Base-by-base conservation (phyloP, 2,113 vertebrate genomes). In the Poecilia latipinna region DNA sequence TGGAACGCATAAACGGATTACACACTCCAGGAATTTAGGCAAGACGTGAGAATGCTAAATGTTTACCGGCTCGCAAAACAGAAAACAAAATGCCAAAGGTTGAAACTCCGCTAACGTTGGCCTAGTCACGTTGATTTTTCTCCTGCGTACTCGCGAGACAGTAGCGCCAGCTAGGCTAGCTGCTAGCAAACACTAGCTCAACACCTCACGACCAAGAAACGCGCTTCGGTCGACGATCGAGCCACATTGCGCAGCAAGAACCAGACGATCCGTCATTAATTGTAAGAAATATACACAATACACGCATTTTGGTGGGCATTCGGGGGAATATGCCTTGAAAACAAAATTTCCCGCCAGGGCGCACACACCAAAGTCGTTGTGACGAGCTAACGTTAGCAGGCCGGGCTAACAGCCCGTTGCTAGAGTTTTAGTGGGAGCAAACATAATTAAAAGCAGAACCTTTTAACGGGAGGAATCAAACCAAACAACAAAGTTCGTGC, bases 61-160 rank as follows among this genome's bases (percentile, higher is more conserved):
- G 35, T 64, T 79, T 61, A 12, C 5, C 24, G 0, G 57, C 1
- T 24, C 3, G 7, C 32, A 60, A 33, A 68, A 61, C n/a, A 51
- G 29, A 74, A 66, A 78, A 68, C 42, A 5, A 83, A 86, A 84
- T 65, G 67, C 85, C 65, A 86, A 78, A 77, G 80, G 82, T 80
- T 86, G 82, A n/a, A 60, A 85, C 83, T 75, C 68, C 74, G 85
- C 77, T 87, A 87, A 31, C 85, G 74, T 12, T 15, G 89, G 92
- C 92, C 92, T 93, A 73, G 90, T 92, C 90, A 90, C 91, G 91
- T 88, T 91, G 90, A 90, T 72, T 77, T 80, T 79, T 13, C 89
- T 79, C 15, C 89, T 88, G 78, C 90, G 86, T 64, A 75, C 86
- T 90, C 86, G 86, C 85, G 86, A 90, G 88, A 91, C 77, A 57